Base-by-base conservation (phyloP, 2,113 vertebrate genomes). In the Serilophus lunatus region DNA sequence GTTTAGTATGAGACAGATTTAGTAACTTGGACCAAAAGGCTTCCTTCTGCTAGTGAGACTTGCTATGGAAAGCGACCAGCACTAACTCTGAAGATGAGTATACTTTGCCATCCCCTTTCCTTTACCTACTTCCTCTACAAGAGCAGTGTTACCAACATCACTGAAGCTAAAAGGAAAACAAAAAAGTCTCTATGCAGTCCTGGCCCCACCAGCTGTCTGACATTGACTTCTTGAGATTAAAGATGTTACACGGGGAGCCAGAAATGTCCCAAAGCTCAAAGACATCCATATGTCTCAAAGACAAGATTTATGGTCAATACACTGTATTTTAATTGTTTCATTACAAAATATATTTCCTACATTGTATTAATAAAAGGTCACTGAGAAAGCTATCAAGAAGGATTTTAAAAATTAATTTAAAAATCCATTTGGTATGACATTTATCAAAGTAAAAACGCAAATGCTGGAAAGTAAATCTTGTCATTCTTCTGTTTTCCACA, bases 281-380 rank as follows among this genome's bases (percentile, higher is more conserved):
- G 61, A 91, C 66, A 91, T 69, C 59, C 74, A 51, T 56, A n/a
- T 18, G 38, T 61, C 87, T 91, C 75, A 44, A 3, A 4, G 54
- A 80, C 45, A 87, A 90, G 87, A 96, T 87, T 91, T 75, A 96
- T 69, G 71, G 79, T 40, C 90, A 92, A 87, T 28, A 54, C 66
- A 49, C 45, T 89, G 18, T 54, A 88, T 92, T 93, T 87, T 92
- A 94, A 94, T 95, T 92, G 82, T 94, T 95, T 92, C 11, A 13
- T 90, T 95, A 85, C 84, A 87, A 92, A 89, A 71, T 59, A 22
- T 82, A 91, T 95, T 85, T 92, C 95, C 87, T 3, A 8, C n/a
- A n/a, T 72, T 91, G 81, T 82, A 95, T 95, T 94, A 91, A 95
- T 80, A 95, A 97, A 96, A 96, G 93, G 93, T 93, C 94, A 96